These are phyloP conservation scores for Echiichthys vipera DNA, from an alignment of 2,797 vertebrate genomes.

Conservation along the genomic window DNA sequence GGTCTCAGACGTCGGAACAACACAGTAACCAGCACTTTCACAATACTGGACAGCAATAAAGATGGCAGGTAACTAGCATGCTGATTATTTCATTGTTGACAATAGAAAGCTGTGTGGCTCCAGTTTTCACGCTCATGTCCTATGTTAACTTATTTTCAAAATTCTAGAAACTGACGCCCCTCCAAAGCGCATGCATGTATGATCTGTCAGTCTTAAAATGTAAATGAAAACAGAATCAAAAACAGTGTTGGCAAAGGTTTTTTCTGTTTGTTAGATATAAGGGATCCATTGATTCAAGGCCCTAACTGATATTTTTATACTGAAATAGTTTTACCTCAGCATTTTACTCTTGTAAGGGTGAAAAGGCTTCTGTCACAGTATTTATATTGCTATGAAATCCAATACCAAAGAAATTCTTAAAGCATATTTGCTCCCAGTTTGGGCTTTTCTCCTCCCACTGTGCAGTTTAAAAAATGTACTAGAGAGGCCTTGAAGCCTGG, in stretches of 20 bases:
- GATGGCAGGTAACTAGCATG: conserved; percentile 73
- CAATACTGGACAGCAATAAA: conserved; percentile 75
- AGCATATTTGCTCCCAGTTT: conserved; percentile 45
- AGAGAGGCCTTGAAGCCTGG: conserved; percentile 20
- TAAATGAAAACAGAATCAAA: not conserved
- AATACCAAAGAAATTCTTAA: conserved; percentile 46
- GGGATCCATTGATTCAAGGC: conserved; percentile 12
- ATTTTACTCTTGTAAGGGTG: conserved; percentile 36
- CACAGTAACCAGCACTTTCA: conserved; percentile 60
- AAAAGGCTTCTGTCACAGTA: conserved; percentile 53
- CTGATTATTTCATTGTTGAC: not conserved
- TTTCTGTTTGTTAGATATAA: conserved; percentile 2
- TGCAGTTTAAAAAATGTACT: conserved; percentile 28
- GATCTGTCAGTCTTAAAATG: not conserved
- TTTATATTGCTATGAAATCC: conserved; percentile 57
- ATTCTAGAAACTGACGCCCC: not conserved
- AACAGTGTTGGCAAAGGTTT: conserved; percentile 10
- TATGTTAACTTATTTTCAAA: not conserved
- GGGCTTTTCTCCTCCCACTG: conserved; percentile 38
- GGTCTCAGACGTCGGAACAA: conserved; percentile 55
- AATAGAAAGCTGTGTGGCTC: not conserved
- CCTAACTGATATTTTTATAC: conserved; percentile 37
- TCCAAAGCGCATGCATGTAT: not conserved
- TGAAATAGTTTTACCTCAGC: conserved; percentile 7
- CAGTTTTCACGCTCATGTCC: not conserved